Conservation (phyloP, 2,113 vertebrate species). For the Chiloscyllium plagiosum region DNA sequence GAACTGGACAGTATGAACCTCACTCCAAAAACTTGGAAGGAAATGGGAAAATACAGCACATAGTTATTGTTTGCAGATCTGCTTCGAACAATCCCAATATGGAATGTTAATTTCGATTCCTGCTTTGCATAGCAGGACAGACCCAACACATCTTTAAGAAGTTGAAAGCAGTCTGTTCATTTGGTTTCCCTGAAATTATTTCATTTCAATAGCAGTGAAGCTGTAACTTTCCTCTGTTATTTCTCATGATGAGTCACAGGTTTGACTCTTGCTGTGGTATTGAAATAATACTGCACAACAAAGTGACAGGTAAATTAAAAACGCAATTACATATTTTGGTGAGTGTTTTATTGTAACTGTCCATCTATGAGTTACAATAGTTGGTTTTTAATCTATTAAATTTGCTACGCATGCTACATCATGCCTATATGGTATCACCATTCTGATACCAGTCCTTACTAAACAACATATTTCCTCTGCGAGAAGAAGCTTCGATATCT, state of each 20-base stretch:
- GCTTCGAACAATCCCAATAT: not conserved
- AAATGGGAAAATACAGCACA: too few relatives aligned
- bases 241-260: not conserved
- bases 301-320: not conserved
- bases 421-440: not conserved
- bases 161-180: not conserved
- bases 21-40: too few relatives aligned
- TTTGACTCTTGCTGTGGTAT: not conserved
- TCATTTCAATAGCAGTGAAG: not conserved
- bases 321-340: not conserved
- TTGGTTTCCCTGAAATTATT: not conserved
- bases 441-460: not conserved
- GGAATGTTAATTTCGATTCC: not conserved
- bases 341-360: not conserved
- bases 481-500: not conserved
- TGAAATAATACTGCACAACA: not conserved
- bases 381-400: not conserved
- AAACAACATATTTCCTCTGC: not conserved
- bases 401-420: not conserved
- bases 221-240: not conserved
- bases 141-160: not conserved
- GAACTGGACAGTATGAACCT: too few relatives aligned
- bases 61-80: not conserved
- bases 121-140: not conserved
- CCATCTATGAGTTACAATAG: not conserved